Percentiles rank a stretch among this genome's conserved stretches.
phyloP scores from a whole-genome alignment of 2,113 vertebrate species.

The Galemys pyrenaicus region DNA sequence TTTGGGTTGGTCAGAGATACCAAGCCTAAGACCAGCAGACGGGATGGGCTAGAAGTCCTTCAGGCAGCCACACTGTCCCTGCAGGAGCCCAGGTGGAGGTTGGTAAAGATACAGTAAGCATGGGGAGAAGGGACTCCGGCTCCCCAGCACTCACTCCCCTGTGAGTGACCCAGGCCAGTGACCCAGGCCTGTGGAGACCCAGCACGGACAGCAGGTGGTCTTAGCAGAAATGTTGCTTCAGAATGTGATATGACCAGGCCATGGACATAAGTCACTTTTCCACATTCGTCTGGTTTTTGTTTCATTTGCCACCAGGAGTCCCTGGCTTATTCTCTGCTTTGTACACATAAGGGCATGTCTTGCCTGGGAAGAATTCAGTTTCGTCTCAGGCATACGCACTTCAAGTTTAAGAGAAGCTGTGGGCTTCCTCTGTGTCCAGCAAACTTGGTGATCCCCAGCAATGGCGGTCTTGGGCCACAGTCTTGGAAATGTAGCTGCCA shows the following conservation, averaged over 20 bases:
- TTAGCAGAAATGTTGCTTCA: not conserved
- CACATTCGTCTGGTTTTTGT: accelerated
- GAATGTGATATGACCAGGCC: not conserved
- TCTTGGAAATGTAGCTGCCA: not conserved
- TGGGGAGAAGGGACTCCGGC: not conserved
- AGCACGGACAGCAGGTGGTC: not conserved
- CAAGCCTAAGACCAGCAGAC: not conserved
- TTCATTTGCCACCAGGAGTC: not conserved
- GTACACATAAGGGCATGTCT: too few species aligned
- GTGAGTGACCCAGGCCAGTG: not conserved
- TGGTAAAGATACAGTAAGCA: not conserved
- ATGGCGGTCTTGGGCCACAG: not conserved
- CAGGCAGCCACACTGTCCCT: too few species aligned
- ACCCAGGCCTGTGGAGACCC: not conserved
- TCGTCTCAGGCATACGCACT: not conserved
- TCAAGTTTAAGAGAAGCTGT: not conserved
- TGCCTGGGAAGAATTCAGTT: too few species aligned
- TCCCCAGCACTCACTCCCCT: too few species aligned
- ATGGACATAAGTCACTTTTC: not conserved
- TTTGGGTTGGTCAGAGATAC: not conserved
- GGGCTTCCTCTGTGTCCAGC: not conserved
- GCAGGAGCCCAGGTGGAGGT: not conserved
- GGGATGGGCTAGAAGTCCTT: not conserved
- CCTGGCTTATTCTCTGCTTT: not conserved
- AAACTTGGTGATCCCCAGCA: too few species aligned